These are phyloP conservation scores for Euplagia quadripunctaria DNA, from an alignment of 2,888 invertebrate species.

Conservation along the genomic window DNA sequence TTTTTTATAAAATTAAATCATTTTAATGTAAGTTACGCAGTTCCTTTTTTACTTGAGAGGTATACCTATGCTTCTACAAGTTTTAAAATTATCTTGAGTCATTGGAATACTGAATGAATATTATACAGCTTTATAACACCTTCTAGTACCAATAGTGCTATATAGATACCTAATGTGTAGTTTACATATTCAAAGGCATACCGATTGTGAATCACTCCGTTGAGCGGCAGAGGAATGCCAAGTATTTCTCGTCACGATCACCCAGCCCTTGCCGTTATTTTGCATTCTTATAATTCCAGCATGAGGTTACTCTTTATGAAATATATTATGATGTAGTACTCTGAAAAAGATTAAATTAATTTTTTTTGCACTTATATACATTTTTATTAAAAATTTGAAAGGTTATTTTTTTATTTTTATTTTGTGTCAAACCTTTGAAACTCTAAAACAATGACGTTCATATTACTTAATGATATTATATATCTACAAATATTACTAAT, in stretches of 20 bases:
- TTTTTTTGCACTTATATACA: neutral
- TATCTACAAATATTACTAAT: too few species aligned
- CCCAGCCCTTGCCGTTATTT: slow-evolving; percentile 49
- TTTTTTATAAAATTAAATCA: too few species aligned
- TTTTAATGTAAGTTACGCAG: too few species aligned
- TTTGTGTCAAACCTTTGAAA: neutral
- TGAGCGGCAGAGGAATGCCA: slow-evolving; percentile 46
- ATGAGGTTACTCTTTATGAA: slow-evolving; percentile 32
- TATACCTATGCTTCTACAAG: too few species aligned
- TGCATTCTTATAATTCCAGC: slow-evolving; percentile 46
- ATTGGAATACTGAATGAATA: neutral
- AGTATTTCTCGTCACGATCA: slow-evolving; percentile 52
- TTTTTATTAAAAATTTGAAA: too few species aligned
- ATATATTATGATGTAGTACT: slow-evolving; percentile 21
- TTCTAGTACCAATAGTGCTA: neutral
- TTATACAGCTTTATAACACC: neutral
- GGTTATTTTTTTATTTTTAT: too few species aligned
- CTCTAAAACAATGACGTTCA: neutral
- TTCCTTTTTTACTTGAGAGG: too few species aligned
- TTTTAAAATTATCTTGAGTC: too few species aligned
- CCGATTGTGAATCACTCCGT: slow-evolving; percentile 61
- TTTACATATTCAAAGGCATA: slow-evolving; percentile 59
- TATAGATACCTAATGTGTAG: slow-evolving; percentile 20
- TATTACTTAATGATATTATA: too few species aligned
- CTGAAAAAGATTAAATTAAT: neutral